Evolutionary conservation across 2,797 vertebrate species (phyloP), one percentile per base, ranked within the genome.

Genomic region (Myotis planiceps): DNA sequence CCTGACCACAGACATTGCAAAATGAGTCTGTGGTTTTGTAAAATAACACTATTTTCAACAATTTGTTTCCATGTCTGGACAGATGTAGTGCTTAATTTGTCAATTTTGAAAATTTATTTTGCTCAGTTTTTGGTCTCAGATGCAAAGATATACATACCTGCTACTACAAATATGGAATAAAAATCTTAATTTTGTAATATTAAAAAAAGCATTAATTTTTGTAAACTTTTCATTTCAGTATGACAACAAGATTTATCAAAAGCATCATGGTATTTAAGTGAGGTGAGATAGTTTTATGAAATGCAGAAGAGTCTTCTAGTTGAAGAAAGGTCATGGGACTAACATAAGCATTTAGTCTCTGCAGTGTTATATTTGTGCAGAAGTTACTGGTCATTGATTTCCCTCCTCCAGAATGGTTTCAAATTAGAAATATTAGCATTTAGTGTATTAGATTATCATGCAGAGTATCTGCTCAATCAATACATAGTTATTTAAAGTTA

Each of bases 21-120:
- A 98, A 98, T 87, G 65, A 97, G 63, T 82, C 82, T 88, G 79
- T 0, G 6, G 51, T 74, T 75, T 91, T 97, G 94, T 92, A 63
- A 94, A 98, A 97, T 96, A 98, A 96, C 10, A 87, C 49, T 4
- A 65, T 97, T 90, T 97, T 87, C 97, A 97, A 81, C 79, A 93
- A 93, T 97, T 97, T 96, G 95, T 98, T 98, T 98, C 96, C 91
- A 88, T 88, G 72, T 97, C 92, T 90, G 81, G 83, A 90, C 94
- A 97, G 69, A 66, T 76, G 95, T 79, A 97, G 34, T 12, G 1
- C 83, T 96, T 96, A 93, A 81, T 97, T 90, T 96, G 87, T 97
- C 78, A 83, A 63, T 86, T 96, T 82, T 88, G 92, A 88, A 95
- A 95, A 96, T 89, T 72, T 91, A 92, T 96, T 94, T 51, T 82